Conservation (phyloP, 1,140 invertebrate genomes). For the Drosophila nigromelanica region DNA sequence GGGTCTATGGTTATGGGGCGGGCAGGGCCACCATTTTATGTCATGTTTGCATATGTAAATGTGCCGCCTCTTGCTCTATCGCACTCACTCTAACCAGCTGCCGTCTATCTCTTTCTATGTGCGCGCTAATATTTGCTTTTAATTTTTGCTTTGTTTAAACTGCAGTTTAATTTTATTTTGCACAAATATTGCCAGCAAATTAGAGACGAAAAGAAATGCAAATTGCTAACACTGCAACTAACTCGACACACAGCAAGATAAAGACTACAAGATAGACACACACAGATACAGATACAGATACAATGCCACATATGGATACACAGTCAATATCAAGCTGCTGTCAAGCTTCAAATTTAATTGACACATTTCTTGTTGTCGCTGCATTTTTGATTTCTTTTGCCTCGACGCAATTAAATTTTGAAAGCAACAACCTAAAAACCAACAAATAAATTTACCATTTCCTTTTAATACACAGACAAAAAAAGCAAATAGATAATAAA, state of each 20-base stretch:
- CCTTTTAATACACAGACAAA: too few species aligned
- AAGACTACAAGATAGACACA: constrained; percentile 3
- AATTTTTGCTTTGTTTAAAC: constrained; percentile 83
- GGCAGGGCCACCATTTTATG: constrained; percentile 52
- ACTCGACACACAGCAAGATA: background rate
- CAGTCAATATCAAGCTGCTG: constrained; percentile 60
- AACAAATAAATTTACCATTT: too few species aligned
- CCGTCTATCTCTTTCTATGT: constrained; percentile 33
- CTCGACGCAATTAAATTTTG: constrained; percentile 27
- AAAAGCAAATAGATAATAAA: constrained; percentile 8
- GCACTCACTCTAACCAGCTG: background rate
- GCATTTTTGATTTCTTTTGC: constrained; percentile 9
- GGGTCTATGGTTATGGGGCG: background rate
- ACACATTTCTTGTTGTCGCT: constrained; percentile 63
- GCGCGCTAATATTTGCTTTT: constrained; percentile 76
- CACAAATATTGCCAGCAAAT: constrained; percentile 78
- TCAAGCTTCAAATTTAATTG: constrained; percentile 80
- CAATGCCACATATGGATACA: constrained; percentile 19
- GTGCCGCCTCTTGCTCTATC: constrained; percentile 31
- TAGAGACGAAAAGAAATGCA: constrained; percentile 65
- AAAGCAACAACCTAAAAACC: background rate
- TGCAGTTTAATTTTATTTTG: constrained; percentile 82
- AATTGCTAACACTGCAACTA: constrained; percentile 48
- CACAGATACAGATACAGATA: constrained; percentile 9
- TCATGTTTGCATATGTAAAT: constrained; percentile 83